A percentile compares a stretch with the other conserved stretches of the same genome.
phyloP scores from a whole-genome alignment of 2,113 vertebrate genomes.

The Halcyon senegalensis region DNA sequence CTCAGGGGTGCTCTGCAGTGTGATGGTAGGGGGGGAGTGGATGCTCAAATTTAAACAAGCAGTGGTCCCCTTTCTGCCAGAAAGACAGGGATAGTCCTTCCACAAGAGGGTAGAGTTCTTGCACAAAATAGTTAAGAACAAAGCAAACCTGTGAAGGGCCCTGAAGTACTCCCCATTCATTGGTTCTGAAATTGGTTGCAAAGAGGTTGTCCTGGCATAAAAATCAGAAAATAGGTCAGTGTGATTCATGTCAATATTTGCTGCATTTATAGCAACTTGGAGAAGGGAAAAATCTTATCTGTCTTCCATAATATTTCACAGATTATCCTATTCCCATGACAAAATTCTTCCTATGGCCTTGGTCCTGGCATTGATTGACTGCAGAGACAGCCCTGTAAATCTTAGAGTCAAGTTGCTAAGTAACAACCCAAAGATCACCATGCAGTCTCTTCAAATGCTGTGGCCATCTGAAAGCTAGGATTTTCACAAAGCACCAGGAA shows the following conservation, averaged over 20 bases:
- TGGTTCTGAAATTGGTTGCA: neutral
- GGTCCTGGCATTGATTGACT: neutral
- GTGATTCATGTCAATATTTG: slow-evolving; percentile 62
- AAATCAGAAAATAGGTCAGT: slow-evolving; percentile 53
- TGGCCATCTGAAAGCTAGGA: neutral
- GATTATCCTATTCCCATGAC: neutral
- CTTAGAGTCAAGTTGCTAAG: slow-evolving; percentile 42
- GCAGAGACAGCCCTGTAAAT: neutral
- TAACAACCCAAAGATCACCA: slow-evolving; percentile 24
- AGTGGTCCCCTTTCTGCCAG: neutral
- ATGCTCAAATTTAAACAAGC: neutral
- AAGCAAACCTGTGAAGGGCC: neutral
- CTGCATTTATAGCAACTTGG: slow-evolving; percentile 30
- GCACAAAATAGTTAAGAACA: neutral
- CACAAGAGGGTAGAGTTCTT: neutral
- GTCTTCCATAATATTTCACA: neutral
- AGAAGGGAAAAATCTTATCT: neutral
- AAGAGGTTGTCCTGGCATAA: neutral
- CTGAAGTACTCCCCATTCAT: neutral
- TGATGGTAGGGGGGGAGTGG: neutral
- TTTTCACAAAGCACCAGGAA: neutral
- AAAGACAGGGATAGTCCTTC: neutral
- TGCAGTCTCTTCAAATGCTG: neutral
- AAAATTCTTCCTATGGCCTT: neutral
- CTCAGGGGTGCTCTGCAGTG: neutral